Conservation (phyloP, 2,888 invertebrate genomes). For the Hyppa rectilinea region DNA sequence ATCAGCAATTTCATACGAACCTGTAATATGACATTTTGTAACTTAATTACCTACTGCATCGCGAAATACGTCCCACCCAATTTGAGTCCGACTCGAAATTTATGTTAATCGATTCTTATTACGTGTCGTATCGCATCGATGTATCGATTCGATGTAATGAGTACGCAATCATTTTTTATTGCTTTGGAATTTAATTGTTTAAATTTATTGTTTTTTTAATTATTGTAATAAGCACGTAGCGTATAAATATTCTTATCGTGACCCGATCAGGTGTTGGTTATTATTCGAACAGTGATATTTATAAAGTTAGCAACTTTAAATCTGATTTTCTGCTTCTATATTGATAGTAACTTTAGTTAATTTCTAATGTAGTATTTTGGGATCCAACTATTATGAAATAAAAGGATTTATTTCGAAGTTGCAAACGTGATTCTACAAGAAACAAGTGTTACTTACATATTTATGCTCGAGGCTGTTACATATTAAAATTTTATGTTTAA, state of each 20-base stretch:
- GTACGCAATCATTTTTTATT: slow-evolving; percentile 50
- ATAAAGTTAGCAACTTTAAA: too few species aligned
- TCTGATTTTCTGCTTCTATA: too few species aligned
- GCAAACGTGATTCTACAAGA: too few species aligned
- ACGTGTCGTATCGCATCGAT: slow-evolving; percentile 43
- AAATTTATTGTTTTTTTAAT: slow-evolving; percentile 24
- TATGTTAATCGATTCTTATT: slow-evolving; percentile 66
- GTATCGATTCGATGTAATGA: slow-evolving; percentile 49
- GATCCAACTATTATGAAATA: too few species aligned
- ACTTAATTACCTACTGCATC: slow-evolving; percentile 62
- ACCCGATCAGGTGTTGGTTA: not conserved
- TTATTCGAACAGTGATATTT: too few species aligned
- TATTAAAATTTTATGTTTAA: too few species aligned
- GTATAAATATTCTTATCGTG: not conserved
- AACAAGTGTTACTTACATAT: too few species aligned
- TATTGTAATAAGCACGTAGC: slow-evolving; percentile 2
- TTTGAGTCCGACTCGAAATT: slow-evolving; percentile 57
- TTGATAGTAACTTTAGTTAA: too few species aligned
- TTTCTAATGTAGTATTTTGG: too few species aligned
- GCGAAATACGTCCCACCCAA: slow-evolving; percentile 60
- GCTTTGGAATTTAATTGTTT: slow-evolving; percentile 39
- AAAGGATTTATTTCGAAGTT: too few species aligned
- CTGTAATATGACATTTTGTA: slow-evolving; percentile 63
- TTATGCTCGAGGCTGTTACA: too few species aligned
- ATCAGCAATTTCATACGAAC: slow-evolving; percentile 55